Percentiles rank a stretch among this genome's conserved stretches.
Conservation (phyloP, 2,888 invertebrate species). For the Eugnorisma glareosa region DNA sequence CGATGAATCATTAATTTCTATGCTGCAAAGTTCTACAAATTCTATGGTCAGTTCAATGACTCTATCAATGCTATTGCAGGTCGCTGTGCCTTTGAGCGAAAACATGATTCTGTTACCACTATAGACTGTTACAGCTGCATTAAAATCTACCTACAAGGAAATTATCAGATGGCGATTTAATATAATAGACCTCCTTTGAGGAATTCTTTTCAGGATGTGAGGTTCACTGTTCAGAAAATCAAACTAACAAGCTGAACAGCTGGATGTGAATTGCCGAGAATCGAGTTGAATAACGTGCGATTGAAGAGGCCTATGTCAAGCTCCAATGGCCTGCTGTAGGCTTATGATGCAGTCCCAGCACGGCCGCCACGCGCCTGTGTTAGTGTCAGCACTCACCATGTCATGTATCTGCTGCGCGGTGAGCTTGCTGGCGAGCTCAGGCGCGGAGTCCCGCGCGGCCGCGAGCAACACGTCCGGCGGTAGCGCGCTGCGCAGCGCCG, state of each 20-base stretch:
- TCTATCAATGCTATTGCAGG: neutral
- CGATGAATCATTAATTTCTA: neutral
- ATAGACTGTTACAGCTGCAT: neutral
- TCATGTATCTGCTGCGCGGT: slow-evolving; percentile 94
- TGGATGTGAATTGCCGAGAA: neutral
- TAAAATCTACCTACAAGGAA: neutral
- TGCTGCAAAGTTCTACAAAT: neutral
- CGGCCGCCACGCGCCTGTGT: neutral
- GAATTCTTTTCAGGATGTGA: neutral
- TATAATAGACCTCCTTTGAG: neutral
- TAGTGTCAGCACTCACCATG: slow-evolving; percentile 91
- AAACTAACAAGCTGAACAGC: neutral
- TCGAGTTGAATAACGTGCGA: neutral
- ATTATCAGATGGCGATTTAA: neutral
- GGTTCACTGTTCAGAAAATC: neutral
- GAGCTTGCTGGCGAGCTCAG: slow-evolving; percentile 94
- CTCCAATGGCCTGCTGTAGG: neutral
- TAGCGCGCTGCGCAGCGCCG: slow-evolving; percentile 89
- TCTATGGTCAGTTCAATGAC: slow-evolving; percentile 2
- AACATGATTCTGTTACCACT: neutral
- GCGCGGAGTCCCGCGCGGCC: slow-evolving; percentile 96
- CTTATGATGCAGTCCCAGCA: neutral
- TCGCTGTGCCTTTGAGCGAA: neutral
- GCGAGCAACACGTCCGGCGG: slow-evolving; percentile 96
- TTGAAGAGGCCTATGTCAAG: neutral